These are phyloP conservation scores for Sitta europaea DNA, from an alignment of 2,113 vertebrate genomes.

Conservation along the genomic window DNA sequence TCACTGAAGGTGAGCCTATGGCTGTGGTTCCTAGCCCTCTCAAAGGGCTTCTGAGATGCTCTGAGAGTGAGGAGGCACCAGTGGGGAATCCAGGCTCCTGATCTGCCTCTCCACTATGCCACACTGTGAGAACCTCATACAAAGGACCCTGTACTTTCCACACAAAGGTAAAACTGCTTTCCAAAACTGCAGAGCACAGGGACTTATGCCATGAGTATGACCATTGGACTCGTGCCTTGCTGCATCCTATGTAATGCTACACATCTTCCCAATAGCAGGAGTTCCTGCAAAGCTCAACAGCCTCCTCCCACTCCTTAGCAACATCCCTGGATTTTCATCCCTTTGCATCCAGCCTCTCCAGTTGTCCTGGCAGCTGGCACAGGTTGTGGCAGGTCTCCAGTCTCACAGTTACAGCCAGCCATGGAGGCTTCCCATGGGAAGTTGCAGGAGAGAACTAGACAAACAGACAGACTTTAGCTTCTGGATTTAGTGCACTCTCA, in stretches of 20 bases:
- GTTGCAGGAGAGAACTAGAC: rapidly evolving
- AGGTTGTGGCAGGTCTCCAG: not conserved
- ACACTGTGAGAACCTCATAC: not conserved
- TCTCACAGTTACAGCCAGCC: not conserved
- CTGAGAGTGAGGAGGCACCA: not conserved
- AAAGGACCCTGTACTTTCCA: not conserved
- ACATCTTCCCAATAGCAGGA: not conserved
- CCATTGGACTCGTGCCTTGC: not conserved
- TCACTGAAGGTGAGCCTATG: not conserved
- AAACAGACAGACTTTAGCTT: not conserved
- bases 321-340: not conserved
- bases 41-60: not conserved
- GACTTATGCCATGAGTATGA: not conserved
- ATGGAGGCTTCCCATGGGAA: not conserved
- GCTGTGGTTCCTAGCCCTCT: rapidly evolving
- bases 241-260: not conserved
- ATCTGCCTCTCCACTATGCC: not conserved
- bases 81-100: not conserved
- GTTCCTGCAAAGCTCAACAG: not conserved
- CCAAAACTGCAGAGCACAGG: not conserved
- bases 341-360: not conserved
- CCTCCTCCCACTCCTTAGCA: not conserved
- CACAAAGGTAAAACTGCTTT: not conserved
- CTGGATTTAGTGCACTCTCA: not conserved
- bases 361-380: not conserved